Conservation (phyloP, 2,113 vertebrate genomes). For the Neodon shergylaensis region DNA sequence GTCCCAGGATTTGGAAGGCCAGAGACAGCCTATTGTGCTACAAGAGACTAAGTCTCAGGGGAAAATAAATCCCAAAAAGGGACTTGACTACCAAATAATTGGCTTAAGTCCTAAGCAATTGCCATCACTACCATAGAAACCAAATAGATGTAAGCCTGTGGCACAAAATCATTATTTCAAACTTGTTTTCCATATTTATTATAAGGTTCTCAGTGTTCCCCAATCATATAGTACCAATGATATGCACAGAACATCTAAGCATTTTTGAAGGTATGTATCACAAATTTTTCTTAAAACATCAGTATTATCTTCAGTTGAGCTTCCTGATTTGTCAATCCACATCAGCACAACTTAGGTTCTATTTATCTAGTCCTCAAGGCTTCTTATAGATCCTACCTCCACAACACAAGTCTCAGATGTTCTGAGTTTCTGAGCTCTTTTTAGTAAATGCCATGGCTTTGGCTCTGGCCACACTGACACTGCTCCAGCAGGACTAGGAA, state of each 20-base stretch:
- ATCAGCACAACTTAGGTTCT: neutral
- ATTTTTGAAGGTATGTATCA: slow-evolving; percentile 1
- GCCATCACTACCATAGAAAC: neutral
- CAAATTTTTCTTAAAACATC: slow-evolving; percentile 32
- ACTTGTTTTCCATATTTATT: neutral
- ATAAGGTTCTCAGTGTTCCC: neutral
- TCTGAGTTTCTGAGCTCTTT: slow-evolving; percentile 41
- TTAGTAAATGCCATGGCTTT: neutral
- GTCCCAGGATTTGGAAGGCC: neutral
- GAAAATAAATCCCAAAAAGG: neutral
- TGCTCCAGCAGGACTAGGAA: slow-evolving; percentile 39
- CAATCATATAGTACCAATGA: neutral
- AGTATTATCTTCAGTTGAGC: neutral
- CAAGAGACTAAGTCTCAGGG: neutral
- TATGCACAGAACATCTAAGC: neutral
- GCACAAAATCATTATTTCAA: neutral
- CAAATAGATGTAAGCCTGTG: neutral
- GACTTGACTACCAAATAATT: neutral
- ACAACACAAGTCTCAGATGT: slow-evolving; percentile 40
- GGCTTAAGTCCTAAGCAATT: neutral
- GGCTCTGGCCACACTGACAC: neutral
- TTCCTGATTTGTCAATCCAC: neutral
- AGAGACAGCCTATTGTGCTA: neutral
- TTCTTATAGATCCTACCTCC: neutral
- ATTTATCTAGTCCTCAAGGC: slow-evolving; percentile 18